Base-by-base conservation (phyloP, 1,140 invertebrate genomes). In the Hyposmocoma kahamanoa region DNA sequence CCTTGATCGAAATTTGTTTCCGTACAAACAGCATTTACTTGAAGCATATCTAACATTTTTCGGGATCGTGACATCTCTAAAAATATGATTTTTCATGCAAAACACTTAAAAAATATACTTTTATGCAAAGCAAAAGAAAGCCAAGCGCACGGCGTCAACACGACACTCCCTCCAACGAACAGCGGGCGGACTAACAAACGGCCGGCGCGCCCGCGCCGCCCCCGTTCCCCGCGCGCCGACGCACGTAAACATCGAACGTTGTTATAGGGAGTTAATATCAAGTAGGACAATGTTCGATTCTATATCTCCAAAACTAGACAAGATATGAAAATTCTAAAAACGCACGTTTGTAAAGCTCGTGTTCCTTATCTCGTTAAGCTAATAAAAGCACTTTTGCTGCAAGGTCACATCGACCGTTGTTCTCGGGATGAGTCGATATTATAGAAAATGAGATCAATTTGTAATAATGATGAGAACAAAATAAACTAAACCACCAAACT, bases 281-380 rank as follows among this genome's bases (percentile, higher is more conserved):
- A 28, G 11, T 28, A 6, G 24, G 11, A 18, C 49, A 32, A 44
- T 51, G 45, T 51, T 36, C 49, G 42, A 51, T 51, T 51, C 22
- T 45, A 39, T 51, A 51, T 45, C 28, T 51, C 49, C 42, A 17
- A 45, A 45, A 51, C 20, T 51, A 51, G 26, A 39, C 41, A 45
- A 51, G 15, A 45, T 51, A 41, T 8, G 20, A 41, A 51, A 44
- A 51, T 51, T 51, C 32, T 45, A 44, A 51, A 51, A 51, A 51
- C 30, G 18, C 30, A 41, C 34, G n/a, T 39, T 11, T 44, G 22
- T 45, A 45, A 34, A 45, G 49, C 45, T 44, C 17, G 34, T 45
- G 28, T 51, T 51, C 42, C 49, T 45, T 51, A 51, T 34, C 18
- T 26, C 13, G 15, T 47, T 11, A 13, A n/a, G 22, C 5, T 28